phyloP scores from a whole-genome alignment of 2,113 vertebrate species.

The Dendrocopos noguchii region DNA sequence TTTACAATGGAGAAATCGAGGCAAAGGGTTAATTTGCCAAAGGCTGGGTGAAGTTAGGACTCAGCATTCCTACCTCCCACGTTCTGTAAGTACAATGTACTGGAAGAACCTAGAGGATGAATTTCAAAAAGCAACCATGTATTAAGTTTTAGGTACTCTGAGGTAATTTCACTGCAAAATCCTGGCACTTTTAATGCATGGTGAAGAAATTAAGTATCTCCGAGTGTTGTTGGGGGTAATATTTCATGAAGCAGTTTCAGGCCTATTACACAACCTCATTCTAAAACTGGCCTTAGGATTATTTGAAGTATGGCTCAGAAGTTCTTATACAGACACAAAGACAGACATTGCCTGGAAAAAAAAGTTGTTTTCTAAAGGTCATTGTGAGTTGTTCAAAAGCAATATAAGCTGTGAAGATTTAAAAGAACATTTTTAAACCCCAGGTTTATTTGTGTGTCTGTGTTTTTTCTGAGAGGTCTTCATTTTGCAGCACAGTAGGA shows the following conservation, averaged over 20 bases:
- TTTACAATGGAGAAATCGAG: not conserved
- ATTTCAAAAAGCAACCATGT: not conserved
- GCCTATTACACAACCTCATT: not conserved
- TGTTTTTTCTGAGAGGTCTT: not conserved
- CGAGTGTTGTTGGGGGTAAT: not conserved
- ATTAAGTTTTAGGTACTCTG: not conserved
- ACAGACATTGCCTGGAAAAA: not conserved
- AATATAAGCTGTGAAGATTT: not conserved
- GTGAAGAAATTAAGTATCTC: not conserved
- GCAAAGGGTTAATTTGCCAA: constrained; percentile 21
- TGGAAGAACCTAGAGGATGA: not conserved
- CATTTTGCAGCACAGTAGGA: not conserved
- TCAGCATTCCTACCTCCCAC: not conserved
- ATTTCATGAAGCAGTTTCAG: not conserved
- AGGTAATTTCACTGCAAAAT: not conserved
- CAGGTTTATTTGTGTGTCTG: not conserved
- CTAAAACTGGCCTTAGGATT: not conserved
- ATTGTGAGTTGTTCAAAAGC: not conserved
- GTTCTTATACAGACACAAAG: not conserved
- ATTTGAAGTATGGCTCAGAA: not conserved
- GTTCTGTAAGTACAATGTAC: not conserved
- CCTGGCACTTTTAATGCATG: not conserved
- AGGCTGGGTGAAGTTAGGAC: not conserved
- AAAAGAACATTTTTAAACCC: not conserved
- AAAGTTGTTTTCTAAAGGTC: not conserved